Evolutionary conservation across 1,140 invertebrate genomes (phyloP), one percentile per base, ranked within the genome.

Genomic region (Luehdorfia chinensis): DNA sequence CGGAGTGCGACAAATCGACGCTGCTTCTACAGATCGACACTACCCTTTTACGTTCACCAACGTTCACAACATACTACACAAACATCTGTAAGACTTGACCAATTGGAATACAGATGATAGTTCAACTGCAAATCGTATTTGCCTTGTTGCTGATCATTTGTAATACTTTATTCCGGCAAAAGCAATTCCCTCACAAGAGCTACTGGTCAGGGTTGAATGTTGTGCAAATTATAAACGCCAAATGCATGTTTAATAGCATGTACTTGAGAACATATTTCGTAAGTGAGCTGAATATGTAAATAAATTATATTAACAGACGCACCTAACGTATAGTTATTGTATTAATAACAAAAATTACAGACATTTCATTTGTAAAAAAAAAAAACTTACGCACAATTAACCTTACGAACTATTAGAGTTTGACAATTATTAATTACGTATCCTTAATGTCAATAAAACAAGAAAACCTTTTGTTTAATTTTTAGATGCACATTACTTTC

Each of bases 1-100:
- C 65, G 59, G 61, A 47, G 36, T 27, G 51, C 63, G 63, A 64
- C 66, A 74, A 76, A 77, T 79, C 73, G 70, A 73, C 65, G 56
- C 64, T 58, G 59, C 69, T 74, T 58, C 64, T 60, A 62, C 63
- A 55, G 57, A 62, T 63, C 55, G 36, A 41, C 61, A 43, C 53
- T 66, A 59, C 52, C 53, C 53, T 55, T 61, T 59, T 52, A 31
- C 45, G 47, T 19, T 27, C n/a, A 54, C 44, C 59, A 53, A 57
- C 52, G 62, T 34, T 36, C 13, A 18, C 16, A 19, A 34, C 34
- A 28, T 6, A 19, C 9, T 21, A 33, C 7, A n/a, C 28, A 36
- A 23, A 21, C 23, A 30, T 33, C 41, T 32, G 7, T 23, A 6
- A 32, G 12, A 8, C 30, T 45, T 54, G 43, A 36, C 8, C 11